Evolutionary conservation across 2,888 invertebrate species (phyloP).

Genomic region (Eumacrocentrus americanus): DNA sequence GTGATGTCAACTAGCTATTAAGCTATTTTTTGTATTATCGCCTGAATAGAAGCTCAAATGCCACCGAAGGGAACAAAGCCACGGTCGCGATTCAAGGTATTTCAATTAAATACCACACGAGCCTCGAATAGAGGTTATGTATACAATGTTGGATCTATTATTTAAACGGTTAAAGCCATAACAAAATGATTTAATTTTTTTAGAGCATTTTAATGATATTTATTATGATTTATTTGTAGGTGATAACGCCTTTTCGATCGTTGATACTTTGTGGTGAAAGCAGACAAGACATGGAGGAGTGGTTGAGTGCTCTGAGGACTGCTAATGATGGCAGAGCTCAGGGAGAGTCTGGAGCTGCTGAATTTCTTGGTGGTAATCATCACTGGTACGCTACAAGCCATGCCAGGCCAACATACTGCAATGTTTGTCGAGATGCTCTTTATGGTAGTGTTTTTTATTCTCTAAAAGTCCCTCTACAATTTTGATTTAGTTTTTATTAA

Average conservation of each 20-base stretch:
- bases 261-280: constrained; percentile 81
- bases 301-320: constrained; percentile 83
- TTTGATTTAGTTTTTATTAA: no score
- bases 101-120: constrained; percentile 12
- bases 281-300: constrained; percentile 89
- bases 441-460: constrained; percentile 63
- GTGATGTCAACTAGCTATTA: not conserved
- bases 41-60: constrained; percentile 44
- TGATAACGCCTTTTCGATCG: constrained; percentile 79
- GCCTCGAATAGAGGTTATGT: no score
- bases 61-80: constrained; percentile 49
- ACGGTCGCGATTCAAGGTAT: constrained; percentile 55
- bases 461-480: not conserved
- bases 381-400: constrained; percentile 92
- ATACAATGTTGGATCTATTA: no score
- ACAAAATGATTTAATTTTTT: not conserved
- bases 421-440: constrained; percentile 93
- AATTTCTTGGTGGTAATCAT: constrained; percentile 74
- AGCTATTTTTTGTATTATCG: constrained; percentile 9
- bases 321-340: constrained; percentile 66
- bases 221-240: constrained; percentile 56
- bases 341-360: constrained; percentile 66
- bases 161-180: no score
- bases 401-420: constrained; percentile 95
- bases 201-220: not conserved